These are phyloP conservation scores for Proterorhinus semilunaris DNA, from an alignment of 2,113 vertebrate genomes.

Conservation along the genomic window DNA sequence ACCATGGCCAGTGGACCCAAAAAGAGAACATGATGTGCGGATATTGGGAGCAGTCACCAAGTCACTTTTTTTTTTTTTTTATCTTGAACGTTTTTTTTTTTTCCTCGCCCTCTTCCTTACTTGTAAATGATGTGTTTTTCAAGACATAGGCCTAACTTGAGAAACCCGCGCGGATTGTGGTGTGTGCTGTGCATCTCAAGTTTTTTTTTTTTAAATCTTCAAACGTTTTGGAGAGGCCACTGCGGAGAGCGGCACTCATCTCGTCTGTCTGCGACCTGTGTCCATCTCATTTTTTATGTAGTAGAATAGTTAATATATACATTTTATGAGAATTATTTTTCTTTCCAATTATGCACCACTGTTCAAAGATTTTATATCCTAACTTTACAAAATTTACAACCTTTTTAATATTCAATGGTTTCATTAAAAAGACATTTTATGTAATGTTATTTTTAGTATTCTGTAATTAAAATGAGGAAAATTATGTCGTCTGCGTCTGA, in stretches of 20 bases:
- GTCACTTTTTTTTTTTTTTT: constrained; percentile 73
- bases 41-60: constrained; percentile 71
- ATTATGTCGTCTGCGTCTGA: constrained; percentile 16
- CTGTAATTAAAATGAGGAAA: constrained; percentile 78
- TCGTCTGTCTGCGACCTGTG: constrained; percentile 71
- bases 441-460: constrained; percentile 83
- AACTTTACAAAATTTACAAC: constrained; percentile 79
- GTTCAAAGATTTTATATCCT: constrained; percentile 82
- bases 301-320: constrained; percentile 79
- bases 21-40: constrained; percentile 35
- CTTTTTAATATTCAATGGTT: constrained; percentile 81
- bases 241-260: constrained; percentile 67
- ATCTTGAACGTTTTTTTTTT: constrained; percentile 45
- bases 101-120: constrained; percentile 35
- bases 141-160: constrained; percentile 55
- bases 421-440: constrained; percentile 80
- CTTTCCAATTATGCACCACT: constrained; percentile 78
- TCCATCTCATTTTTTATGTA: constrained; percentile 73
- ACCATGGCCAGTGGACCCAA: constrained; percentile 65
- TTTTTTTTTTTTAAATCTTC: constrained; percentile 49
- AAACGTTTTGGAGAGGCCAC: constrained; percentile 51
- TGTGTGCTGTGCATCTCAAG: constrained; percentile 68
- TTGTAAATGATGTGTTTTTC: constrained; percentile 54
- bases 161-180: constrained; percentile 62
- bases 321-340: constrained; percentile 78